Evolutionary conservation across 1,140 invertebrate genomes (phyloP).

Genomic region (Apis laboriosa): DNA sequence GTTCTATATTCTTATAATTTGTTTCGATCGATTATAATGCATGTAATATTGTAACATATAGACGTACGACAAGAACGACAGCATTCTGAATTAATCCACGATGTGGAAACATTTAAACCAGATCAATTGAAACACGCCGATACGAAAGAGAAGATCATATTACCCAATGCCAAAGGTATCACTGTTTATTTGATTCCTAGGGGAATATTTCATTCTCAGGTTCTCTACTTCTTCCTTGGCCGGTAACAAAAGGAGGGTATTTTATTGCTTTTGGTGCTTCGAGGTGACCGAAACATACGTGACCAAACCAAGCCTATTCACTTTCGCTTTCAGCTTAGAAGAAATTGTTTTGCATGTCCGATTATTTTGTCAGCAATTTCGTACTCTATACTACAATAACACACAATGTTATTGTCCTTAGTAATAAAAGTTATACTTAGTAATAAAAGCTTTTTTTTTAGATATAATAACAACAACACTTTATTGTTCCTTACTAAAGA

Average conservation of each 20-base stretch:
- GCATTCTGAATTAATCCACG: slow-evolving; percentile 87
- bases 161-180: slow-evolving; percentile 90
- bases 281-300: slow-evolving; percentile 7
- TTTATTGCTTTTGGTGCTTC: slow-evolving; percentile 26
- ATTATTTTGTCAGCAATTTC: neutral
- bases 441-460: slow-evolving; percentile 16
- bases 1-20: neutral
- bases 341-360: slow-evolving; percentile 18
- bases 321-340: slow-evolving; percentile 32
- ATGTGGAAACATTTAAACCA: slow-evolving; percentile 87
- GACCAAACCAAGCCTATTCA: neutral
- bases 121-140: slow-evolving; percentile 87
- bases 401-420: neutral
- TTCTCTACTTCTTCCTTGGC: neutral
- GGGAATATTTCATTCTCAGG: too few relatives aligned
- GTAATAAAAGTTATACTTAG: neutral
- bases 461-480: slow-evolving; percentile 8
- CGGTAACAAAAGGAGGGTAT: neutral
- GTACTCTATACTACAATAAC: slow-evolving; percentile 7
- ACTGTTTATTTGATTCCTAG: neutral
- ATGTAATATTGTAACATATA: slow-evolving; percentile 73
- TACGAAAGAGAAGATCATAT: slow-evolving; percentile 89
- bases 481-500: neutral
- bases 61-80: slow-evolving; percentile 89
- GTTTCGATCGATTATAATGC: slow-evolving; percentile 23